A percentile compares a stretch with the other conserved stretches of the same genome.
phyloP scores from a whole-genome alignment of 2,888 invertebrate species.

The Drosophila putrida region DNA sequence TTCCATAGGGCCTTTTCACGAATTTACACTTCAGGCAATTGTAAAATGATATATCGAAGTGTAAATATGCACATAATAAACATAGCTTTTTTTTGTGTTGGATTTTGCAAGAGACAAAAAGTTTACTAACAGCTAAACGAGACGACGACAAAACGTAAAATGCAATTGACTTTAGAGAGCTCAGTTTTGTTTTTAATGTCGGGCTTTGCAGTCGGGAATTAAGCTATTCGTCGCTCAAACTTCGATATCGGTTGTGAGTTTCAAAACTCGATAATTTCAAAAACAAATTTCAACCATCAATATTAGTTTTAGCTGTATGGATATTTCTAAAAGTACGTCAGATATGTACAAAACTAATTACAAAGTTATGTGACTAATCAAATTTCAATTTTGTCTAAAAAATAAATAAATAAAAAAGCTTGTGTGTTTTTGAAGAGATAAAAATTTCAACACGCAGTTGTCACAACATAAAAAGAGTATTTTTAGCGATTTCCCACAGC shows the following conservation, averaged over 20 bases:
- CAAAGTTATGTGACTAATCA: not conserved
- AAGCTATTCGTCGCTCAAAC: not conserved
- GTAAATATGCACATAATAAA: constrained; percentile 74
- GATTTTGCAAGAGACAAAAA: constrained; percentile 61
- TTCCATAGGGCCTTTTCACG: constrained; percentile 54
- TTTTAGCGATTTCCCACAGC: constrained; percentile 23
- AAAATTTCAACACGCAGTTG: constrained; percentile 12
- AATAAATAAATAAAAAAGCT: not conserved
- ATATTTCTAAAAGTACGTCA: not conserved
- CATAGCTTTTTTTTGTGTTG: constrained; percentile 33
- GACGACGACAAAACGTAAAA: constrained; percentile 39
- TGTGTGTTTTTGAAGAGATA: not conserved
- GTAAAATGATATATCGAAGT: constrained; percentile 68
- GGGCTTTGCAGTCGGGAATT: constrained; percentile 58
- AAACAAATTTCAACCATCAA: not conserved
- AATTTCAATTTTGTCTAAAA: not conserved
- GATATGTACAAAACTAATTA: not conserved
- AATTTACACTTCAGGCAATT: constrained; percentile 77
- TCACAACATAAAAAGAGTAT: constrained; percentile 14
- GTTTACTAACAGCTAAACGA: constrained; percentile 32
- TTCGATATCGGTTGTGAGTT: constrained; percentile 15
- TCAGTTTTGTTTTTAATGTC: constrained; percentile 67
- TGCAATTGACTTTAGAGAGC: constrained; percentile 44
- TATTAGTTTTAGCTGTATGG: not conserved
- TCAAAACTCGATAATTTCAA: not conserved